These are phyloP conservation scores for Thermophis baileyi DNA, from an alignment of 2,113 vertebrate genomes.

Conservation along the genomic window DNA sequence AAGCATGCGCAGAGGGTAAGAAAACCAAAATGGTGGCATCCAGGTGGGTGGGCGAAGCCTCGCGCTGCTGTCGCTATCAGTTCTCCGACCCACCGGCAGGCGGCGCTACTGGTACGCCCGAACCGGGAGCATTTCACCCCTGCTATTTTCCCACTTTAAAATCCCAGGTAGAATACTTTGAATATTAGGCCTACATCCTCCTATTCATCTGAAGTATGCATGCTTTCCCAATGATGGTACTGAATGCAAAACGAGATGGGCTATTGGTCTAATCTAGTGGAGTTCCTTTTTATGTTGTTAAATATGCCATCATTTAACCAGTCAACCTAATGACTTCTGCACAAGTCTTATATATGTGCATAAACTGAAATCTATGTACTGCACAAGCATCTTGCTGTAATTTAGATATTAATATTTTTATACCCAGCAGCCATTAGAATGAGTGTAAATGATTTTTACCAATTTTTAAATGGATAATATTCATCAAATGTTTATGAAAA, in stretches of 20 bases:
- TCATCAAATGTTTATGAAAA: slow-evolving; percentile 64
- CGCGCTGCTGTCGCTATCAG: no score
- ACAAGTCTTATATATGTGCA: not conserved
- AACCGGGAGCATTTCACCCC: no score
- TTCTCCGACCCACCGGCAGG: no score
- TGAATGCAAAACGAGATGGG: not conserved
- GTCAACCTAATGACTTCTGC: slow-evolving; percentile 12
- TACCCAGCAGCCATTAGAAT: slow-evolving; percentile 46
- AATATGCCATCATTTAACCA: not conserved
- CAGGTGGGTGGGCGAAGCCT: no score
- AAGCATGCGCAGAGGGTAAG: no score
- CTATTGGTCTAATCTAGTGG: not conserved
- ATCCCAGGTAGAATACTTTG: not conserved
- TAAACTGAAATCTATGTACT: slow-evolving; percentile 5
- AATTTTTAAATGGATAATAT: slow-evolving; percentile 68
- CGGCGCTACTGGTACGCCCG: no score
- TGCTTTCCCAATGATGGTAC: not conserved
- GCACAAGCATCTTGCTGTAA: slow-evolving; percentile 12
- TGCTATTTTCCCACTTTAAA: no score
- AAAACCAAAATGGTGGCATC: no score
- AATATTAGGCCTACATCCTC: not conserved
- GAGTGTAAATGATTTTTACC: slow-evolving; percentile 63
- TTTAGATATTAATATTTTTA: slow-evolving; percentile 50
- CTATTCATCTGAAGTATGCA: not conserved
- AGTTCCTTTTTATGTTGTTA: not conserved